These are phyloP conservation scores for Bombus terrestris DNA, from an alignment of 1,140 invertebrate genomes.

Conservation along the genomic window DNA sequence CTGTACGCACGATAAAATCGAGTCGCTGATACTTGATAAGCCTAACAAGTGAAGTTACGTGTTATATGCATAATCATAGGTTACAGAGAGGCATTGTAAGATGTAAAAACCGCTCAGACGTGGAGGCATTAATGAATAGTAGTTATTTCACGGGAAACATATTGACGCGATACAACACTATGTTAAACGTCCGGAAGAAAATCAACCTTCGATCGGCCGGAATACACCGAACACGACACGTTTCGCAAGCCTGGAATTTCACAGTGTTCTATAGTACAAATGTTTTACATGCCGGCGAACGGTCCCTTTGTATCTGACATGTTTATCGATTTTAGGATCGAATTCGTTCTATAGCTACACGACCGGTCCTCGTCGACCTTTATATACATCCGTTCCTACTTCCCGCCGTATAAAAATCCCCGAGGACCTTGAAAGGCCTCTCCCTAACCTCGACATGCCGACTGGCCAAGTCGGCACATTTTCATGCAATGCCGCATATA, in stretches of 20 bases:
- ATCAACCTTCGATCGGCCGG: not conserved
- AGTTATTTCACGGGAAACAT: not conserved
- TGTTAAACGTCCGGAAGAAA: slow-evolving; percentile 1
- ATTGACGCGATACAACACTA: too few species aligned
- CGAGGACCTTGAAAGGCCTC: slow-evolving; percentile 45
- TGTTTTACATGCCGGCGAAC: slow-evolving; percentile 7
- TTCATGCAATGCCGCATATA: slow-evolving; percentile 22
- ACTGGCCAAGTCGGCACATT: slow-evolving; percentile 35
- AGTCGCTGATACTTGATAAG: slow-evolving; percentile 11
- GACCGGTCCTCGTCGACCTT: slow-evolving; percentile 48
- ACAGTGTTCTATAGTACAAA: not conserved
- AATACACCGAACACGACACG: not conserved
- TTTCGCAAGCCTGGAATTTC: slow-evolving; percentile 2
- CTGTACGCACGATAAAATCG: slow-evolving; percentile 26
- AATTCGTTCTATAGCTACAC: slow-evolving; percentile 41
- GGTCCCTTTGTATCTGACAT: slow-evolving; percentile 37
- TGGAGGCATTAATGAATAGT: not conserved
- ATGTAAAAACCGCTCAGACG: not conserved
- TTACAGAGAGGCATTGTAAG: not conserved
- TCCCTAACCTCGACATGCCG: slow-evolving; percentile 49
- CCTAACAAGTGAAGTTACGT: slow-evolving; percentile 1
- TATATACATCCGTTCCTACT: slow-evolving; percentile 45
- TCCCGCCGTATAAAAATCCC: slow-evolving; percentile 44
- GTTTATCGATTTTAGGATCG: slow-evolving; percentile 54
- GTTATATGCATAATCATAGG: not conserved